Percentiles rank a stretch among this genome's conserved stretches.
Conservation (phyloP, 2,113 vertebrate species). For the Centrocercus urophasianus region DNA sequence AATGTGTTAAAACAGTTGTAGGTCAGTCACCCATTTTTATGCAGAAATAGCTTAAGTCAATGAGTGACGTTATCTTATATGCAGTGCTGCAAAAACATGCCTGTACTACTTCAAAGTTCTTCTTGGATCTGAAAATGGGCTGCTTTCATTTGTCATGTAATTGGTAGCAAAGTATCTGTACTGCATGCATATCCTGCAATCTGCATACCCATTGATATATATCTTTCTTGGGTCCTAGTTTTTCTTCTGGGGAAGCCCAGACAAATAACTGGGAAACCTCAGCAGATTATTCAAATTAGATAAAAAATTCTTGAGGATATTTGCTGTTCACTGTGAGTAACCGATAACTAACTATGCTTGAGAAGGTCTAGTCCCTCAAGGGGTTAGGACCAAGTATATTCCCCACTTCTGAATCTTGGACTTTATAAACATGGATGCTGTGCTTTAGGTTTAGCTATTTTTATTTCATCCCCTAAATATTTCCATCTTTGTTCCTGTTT, state of each 20-base stretch:
- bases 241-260: neutral
- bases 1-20: neutral
- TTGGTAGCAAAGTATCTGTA: neutral
- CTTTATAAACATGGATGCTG: neutral
- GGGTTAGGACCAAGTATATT: neutral
- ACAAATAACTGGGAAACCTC: neutral
- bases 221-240: neutral
- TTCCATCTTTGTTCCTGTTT: neutral
- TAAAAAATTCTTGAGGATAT: neutral
- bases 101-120: neutral
- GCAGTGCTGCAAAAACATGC: neutral
- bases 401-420: neutral
- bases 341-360: neutral
- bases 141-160: neutral
- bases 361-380: neutral
- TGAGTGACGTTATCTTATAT: neutral
- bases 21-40: neutral
- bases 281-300: neutral
- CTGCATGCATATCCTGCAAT: neutral
- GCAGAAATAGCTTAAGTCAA: neutral
- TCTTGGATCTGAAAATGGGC: neutral
- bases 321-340: neutral
- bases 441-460: neutral
- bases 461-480: accelerated
- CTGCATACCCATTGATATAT: neutral